phyloP scores from a whole-genome alignment of 1,140 invertebrate species.

The Drosophila bocki region DNA sequence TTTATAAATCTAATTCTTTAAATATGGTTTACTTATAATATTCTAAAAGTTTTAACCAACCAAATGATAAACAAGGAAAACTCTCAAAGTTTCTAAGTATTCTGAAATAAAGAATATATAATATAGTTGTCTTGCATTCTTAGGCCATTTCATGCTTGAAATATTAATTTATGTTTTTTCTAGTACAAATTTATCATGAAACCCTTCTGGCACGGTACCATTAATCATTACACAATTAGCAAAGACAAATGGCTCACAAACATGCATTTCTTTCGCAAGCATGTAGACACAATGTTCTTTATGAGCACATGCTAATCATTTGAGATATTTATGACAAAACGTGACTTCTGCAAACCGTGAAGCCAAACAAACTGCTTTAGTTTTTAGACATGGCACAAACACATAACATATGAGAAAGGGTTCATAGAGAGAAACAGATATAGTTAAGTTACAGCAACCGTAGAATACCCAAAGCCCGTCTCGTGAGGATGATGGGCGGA shows the following conservation, averaged over 20 bases:
- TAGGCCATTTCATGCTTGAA: not conserved
- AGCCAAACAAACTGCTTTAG: slow-evolving; percentile 13
- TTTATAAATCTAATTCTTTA: not conserved
- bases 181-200: not conserved
- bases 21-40: not conserved
- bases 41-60: not conserved
- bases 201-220: not conserved
- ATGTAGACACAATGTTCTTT: slow-evolving; percentile 21
- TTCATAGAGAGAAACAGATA: slow-evolving; percentile 1
- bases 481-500: slow-evolving; percentile 11
- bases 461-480: not conserved
- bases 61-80: not conserved
- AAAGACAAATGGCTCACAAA: slow-evolving; percentile 7
- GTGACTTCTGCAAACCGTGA: slow-evolving; percentile 54
- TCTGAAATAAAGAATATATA: not conserved
- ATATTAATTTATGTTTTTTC: not conserved
- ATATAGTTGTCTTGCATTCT: not conserved
- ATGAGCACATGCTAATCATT: slow-evolving; percentile 63
- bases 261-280: slow-evolving; percentile 13
- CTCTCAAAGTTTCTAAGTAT: not conserved
- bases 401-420: slow-evolving; percentile 10
- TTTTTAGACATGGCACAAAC: slow-evolving; percentile 3
- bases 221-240: slow-evolving; percentile 30
- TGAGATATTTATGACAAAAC: slow-evolving; percentile 64
- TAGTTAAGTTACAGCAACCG: slow-evolving; percentile 32